phyloP scores from a whole-genome alignment of 1,140 invertebrate genomes.

The Himalopsyche phryganea region DNA sequence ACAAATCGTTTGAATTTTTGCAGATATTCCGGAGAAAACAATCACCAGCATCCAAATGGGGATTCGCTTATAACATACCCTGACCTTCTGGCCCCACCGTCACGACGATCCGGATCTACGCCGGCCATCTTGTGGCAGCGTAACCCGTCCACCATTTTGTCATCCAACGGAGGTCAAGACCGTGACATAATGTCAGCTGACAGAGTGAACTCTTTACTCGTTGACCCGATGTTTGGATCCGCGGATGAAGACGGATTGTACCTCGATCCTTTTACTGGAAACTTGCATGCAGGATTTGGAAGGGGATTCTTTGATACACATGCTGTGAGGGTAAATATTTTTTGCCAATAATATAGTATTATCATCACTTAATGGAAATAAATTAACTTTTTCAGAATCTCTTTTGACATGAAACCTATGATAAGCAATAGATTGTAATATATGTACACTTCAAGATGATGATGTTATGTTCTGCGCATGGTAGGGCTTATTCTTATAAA shows the following conservation, averaged over 20 bases:
- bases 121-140: slow-evolving; percentile 5
- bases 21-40: slow-evolving; percentile 33
- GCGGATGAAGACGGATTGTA: slow-evolving; percentile 5
- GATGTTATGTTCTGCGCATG: no score
- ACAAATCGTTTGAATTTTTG: slow-evolving; percentile 13
- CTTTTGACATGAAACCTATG: no score
- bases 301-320: slow-evolving; percentile 21
- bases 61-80: slow-evolving; percentile 42
- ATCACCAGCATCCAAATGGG: slow-evolving; percentile 22
- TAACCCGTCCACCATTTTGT: slow-evolving; percentile 1
- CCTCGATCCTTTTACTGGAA: slow-evolving; percentile 23
- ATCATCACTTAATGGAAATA: no score
- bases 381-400: no score
- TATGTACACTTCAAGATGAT: no score
- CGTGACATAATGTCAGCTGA: not conserved
- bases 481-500: no score
- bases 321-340: slow-evolving; percentile 17
- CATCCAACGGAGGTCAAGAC: not conserved
- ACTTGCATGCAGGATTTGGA: slow-evolving; percentile 5
- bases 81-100: slow-evolving; percentile 41
- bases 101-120: slow-evolving; percentile 21
- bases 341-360: no score
- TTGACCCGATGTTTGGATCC: not conserved
- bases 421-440: no score
- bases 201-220: not conserved